A percentile compares a stretch with the other conserved stretches of the same genome.
Evolutionary conservation across 35 echinoderm and acorn worm species (phyloP).

Genomic region (Ophioderma brevispina): DNA sequence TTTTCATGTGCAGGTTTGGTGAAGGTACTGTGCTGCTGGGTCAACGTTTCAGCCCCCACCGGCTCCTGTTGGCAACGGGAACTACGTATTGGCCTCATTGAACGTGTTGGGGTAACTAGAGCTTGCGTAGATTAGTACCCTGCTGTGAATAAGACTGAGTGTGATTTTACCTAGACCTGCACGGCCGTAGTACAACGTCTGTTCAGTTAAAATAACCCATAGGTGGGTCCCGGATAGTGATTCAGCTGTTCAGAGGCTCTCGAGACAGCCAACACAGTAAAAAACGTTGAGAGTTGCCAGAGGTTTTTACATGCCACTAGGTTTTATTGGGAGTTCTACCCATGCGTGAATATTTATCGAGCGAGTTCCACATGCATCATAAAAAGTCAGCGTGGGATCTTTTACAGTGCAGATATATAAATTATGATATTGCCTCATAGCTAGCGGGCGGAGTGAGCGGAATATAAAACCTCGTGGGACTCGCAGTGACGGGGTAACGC

Average conservation of each 20-base stretch:
- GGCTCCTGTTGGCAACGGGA: not conserved
- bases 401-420: not conserved
- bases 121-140: not conserved
- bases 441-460: not conserved
- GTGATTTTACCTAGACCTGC: not conserved
- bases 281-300: not conserved
- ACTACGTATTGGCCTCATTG: not conserved
- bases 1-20: not conserved
- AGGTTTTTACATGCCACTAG: slow-evolving; percentile 1
- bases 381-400: slow-evolving; percentile 1
- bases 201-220: not conserved
- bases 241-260: slow-evolving; percentile 3
- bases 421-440: slow-evolving; percentile 9
- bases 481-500: not conserved
- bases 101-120: not conserved
- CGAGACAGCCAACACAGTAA: not conserved
- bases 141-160: not conserved
- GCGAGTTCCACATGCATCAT: slow-evolving; percentile 1
- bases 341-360: slow-evolving; percentile 14
- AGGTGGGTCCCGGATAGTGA: not conserved
- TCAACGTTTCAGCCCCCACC: not conserved
- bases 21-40: not conserved
- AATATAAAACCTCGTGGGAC: not conserved
- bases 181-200: not conserved
- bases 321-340: not conserved